Conservation (phyloP, 2,888 invertebrate species). For the Metallyticus violacea region DNA sequence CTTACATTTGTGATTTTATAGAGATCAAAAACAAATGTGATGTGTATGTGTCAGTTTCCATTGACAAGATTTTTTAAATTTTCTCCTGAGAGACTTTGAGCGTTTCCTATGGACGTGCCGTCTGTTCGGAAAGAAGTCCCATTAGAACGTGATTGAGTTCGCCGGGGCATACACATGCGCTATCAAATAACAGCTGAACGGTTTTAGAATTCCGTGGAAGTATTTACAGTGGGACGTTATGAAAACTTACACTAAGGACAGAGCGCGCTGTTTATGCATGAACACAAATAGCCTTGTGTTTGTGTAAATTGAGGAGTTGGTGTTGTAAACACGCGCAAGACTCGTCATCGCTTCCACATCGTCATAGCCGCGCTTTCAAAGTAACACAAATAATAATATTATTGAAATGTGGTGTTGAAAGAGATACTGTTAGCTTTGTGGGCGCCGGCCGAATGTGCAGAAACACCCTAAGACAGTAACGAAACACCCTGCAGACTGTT, state of each 20-base stretch:
- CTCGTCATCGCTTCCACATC: neutral
- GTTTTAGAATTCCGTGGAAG: neutral
- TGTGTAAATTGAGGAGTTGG: neutral
- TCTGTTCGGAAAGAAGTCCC: no score
- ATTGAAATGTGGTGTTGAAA: neutral
- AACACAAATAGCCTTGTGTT: neutral
- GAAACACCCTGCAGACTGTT: neutral
- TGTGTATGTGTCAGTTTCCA: no score
- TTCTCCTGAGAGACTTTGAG: no score
- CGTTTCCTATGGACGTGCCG: no score
- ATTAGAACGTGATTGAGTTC: neutral
- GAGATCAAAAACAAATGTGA: no score
- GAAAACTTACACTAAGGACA: neutral
- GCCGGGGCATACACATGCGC: neutral
- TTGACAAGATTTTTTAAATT: no score
- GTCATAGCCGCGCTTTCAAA: neutral
- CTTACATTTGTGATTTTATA: no score
- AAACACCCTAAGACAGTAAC: neutral
- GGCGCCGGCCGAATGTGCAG: neutral
- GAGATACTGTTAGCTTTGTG: neutral
- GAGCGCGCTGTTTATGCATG: neutral
- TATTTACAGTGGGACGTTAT: neutral
- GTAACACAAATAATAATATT: slow-evolving; percentile 3
- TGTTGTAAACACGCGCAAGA: neutral
- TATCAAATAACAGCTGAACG: neutral